Percentiles rank a stretch among this genome's conserved stretches.
These are phyloP conservation scores for Cardiocondyla obscurior DNA, from an alignment of 1,140 invertebrate genomes.

Conservation along the genomic window DNA sequence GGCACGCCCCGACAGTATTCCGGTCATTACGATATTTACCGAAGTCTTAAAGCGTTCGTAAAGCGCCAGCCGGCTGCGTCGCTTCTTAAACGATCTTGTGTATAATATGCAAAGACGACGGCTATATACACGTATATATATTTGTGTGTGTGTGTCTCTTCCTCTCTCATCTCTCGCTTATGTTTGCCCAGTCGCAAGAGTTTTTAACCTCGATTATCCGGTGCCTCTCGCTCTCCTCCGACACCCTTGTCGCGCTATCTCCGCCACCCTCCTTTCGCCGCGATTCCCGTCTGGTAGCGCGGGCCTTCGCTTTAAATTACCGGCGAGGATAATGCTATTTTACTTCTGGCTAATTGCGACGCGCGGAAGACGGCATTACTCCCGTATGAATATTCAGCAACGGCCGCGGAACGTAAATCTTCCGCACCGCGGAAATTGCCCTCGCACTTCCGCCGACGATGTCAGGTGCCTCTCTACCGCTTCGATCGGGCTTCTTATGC, in stretches of 20 bases:
- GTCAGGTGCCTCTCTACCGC: not conserved
- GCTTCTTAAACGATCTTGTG: slow-evolving; percentile 46
- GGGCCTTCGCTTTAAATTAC: slow-evolving; percentile 30
- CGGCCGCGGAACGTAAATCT: slow-evolving; percentile 38
- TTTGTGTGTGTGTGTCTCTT: not conserved
- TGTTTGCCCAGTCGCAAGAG: slow-evolving; percentile 65
- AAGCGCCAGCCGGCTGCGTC: slow-evolving; percentile 22
- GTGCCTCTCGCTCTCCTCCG: not conserved
- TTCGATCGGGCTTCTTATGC: not conserved
- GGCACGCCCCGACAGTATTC: slow-evolving; percentile 75
- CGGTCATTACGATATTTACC: slow-evolving; percentile 81
- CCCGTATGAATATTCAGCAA: slow-evolving; percentile 51
- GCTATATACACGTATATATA: not conserved
- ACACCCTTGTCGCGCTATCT: not conserved
- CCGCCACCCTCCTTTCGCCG: not conserved
- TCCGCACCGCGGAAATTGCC: slow-evolving; percentile 21
- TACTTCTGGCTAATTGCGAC: slow-evolving; percentile 51
- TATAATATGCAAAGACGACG: slow-evolving; percentile 40
- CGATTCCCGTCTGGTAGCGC: slow-evolving; percentile 28
- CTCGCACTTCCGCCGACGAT: slow-evolving; percentile 8
- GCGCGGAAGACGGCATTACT: slow-evolving; percentile 45
- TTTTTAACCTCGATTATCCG: slow-evolving; percentile 62
- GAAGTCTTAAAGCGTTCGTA: slow-evolving; percentile 67
- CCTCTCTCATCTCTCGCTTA: slow-evolving; percentile 26
- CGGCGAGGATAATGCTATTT: slow-evolving; percentile 40